phyloP scores from a whole-genome alignment of 2,888 invertebrate genomes.

The Schizotus pectinicornis region DNA sequence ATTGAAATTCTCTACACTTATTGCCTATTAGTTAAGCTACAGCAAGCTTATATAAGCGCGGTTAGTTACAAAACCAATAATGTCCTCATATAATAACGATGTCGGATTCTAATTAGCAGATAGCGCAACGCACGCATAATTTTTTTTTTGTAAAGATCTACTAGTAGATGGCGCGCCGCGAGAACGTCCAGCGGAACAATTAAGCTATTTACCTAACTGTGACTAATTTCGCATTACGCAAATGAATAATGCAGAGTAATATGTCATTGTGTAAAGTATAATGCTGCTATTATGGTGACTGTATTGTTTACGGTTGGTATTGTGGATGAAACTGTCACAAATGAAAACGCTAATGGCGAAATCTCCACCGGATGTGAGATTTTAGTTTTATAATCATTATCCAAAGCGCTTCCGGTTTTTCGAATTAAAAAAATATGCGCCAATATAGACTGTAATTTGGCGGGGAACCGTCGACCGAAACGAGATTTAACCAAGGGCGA shows the following conservation, averaged over 20 bases:
- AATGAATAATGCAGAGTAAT: slow-evolving; percentile 45
- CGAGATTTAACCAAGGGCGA: slow-evolving; percentile 28
- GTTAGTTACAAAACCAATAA: too few species aligned
- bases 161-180: too few species aligned
- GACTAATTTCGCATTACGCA: slow-evolving; percentile 47
- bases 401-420: slow-evolving; percentile 42
- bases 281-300: slow-evolving; percentile 40
- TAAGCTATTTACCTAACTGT: slow-evolving; percentile 47
- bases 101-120: too few species aligned
- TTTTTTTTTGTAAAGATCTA: too few species aligned
- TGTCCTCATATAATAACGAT: too few species aligned
- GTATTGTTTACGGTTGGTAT: slow-evolving; percentile 11
- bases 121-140: too few species aligned
- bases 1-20: too few species aligned
- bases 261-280: slow-evolving; percentile 45
- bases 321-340: slow-evolving; percentile 26
- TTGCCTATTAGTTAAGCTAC: too few species aligned
- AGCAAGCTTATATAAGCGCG: too few species aligned
- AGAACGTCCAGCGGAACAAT: slow-evolving; percentile 26
- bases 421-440: slow-evolving; percentile 36
- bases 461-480: slow-evolving; percentile 35
- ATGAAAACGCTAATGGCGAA: slow-evolving; percentile 38
- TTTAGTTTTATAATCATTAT: slow-evolving; percentile 49
- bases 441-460: slow-evolving; percentile 38
- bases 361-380: slow-evolving; percentile 48